Evolutionary conservation across 2,888 invertebrate species (phyloP).

Genomic region (Buathra laborator): DNA sequence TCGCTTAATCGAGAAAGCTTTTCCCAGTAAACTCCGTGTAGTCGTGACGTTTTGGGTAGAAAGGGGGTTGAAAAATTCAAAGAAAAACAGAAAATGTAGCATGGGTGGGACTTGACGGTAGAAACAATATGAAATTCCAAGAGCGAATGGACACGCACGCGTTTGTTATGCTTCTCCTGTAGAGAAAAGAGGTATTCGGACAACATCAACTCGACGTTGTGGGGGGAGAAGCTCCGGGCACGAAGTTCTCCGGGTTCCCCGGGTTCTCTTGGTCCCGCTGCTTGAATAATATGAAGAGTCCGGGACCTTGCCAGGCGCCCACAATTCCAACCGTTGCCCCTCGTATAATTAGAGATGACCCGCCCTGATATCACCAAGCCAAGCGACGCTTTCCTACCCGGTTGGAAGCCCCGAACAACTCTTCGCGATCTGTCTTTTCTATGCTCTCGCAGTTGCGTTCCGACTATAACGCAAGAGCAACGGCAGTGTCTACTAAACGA

Average conservation of each 20-base stretch:
- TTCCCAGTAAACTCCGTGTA: conserved; percentile 32
- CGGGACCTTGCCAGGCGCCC: conserved; percentile 67
- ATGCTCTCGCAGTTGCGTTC: conserved; percentile 30
- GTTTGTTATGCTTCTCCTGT: conserved; percentile 83
- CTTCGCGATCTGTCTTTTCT: conserved; percentile 48
- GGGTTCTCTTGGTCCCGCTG: conserved; percentile 39
- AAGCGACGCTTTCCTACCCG: conserved; percentile 28
- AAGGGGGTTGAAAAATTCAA: conserved; percentile 86
- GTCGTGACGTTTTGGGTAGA: conserved; percentile 14
- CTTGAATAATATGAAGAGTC: conserved; percentile 73
- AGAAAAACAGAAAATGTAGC: conserved; percentile 85
- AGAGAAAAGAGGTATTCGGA: conserved; percentile 57
- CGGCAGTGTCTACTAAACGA: neutral
- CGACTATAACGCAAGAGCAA: neutral
- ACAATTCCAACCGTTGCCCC: conserved; percentile 72
- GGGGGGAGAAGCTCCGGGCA: conserved; percentile 38
- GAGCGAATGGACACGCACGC: conserved; percentile 82
- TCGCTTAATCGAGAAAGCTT: conserved; percentile 62
- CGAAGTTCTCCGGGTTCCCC: conserved; percentile 50
- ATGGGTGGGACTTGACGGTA: conserved; percentile 55
- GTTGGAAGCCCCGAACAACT: conserved; percentile 46
- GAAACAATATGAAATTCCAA: conserved; percentile 74
- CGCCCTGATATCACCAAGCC: conserved; percentile 67
- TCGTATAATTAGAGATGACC: conserved; percentile 77
- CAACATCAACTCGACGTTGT: conserved; percentile 53